Evolutionary conservation across 2,888 invertebrate genomes (phyloP).

Genomic region (Rhagium mordax): DNA sequence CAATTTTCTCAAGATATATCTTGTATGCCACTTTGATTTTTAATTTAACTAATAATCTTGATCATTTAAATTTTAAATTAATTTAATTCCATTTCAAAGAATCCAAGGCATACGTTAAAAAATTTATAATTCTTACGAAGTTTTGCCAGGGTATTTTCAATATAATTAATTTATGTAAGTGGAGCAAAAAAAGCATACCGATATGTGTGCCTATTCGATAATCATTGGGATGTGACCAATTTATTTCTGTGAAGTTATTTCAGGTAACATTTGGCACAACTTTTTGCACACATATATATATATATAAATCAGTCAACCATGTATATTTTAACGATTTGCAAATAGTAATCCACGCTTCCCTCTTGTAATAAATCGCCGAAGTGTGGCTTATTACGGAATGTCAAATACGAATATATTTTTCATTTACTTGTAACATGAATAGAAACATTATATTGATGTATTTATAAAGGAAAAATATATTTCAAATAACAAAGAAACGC

Average conservation of each 20-base stretch:
- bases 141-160: no score
- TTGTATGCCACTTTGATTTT: no score
- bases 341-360: neutral
- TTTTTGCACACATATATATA: neutral
- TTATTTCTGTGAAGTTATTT: neutral
- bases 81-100: no score
- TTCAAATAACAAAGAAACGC: constrained; percentile 1
- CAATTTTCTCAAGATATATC: no score
- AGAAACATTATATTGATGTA: constrained; percentile 3
- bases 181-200: no score
- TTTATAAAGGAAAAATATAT: constrained; percentile 12
- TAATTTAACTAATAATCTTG: no score
- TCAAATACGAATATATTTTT: neutral
- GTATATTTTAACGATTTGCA: neutral
- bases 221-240: no score
- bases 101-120: no score
- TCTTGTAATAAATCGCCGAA: neutral
- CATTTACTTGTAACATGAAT: neutral
- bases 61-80: no score
- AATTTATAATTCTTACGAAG: no score
- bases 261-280: neutral
- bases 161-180: no score
- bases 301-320: neutral
- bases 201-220: no score
- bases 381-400: neutral